Conservation (phyloP, 2,797 vertebrate species). For the Trachurus trachurus region DNA sequence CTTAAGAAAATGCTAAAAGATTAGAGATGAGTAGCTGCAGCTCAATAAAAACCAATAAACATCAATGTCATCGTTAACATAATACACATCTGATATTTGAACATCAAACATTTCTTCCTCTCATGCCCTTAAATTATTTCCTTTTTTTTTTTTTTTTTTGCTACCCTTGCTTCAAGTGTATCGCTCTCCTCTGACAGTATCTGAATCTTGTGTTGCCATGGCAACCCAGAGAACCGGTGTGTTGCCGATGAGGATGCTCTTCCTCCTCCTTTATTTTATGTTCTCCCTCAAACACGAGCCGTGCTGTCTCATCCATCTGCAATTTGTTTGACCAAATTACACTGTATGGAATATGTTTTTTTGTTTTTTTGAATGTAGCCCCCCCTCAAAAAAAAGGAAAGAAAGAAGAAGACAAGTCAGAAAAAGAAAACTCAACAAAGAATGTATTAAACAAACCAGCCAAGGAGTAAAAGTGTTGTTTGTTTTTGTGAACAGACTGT, state of each 20-base stretch:
- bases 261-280: constrained; percentile 10
- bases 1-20: not conserved
- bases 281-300: constrained; percentile 14
- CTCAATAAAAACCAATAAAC: not conserved
- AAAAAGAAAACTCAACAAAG: constrained; percentile 17
- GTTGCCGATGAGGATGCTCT: constrained; percentile 8
- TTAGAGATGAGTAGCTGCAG: not conserved
- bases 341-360: not conserved
- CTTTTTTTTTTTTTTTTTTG: constrained; percentile 11
- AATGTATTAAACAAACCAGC: constrained; percentile 21
- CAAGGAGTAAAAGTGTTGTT: constrained; percentile 31
- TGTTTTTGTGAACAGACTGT: constrained; percentile 55
- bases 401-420: constrained; percentile 2
- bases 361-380: constrained; percentile 11
- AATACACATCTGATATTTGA: constrained; percentile 14
- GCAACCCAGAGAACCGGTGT: constrained; percentile 35
- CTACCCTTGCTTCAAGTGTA: constrained; percentile 1
- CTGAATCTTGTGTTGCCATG: constrained; percentile 59
- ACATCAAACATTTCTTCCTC: constrained; percentile 19
- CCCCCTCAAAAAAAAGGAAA: not conserved
- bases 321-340: constrained; percentile 46
- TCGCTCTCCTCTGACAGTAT: constrained; percentile 25
- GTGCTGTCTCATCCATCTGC: constrained; percentile 25
- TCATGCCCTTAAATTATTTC: not conserved
- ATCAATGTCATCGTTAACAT: constrained; percentile 9